phyloP scores from a whole-genome alignment of 1,140 invertebrate species.

The Ephestia elutella region DNA sequence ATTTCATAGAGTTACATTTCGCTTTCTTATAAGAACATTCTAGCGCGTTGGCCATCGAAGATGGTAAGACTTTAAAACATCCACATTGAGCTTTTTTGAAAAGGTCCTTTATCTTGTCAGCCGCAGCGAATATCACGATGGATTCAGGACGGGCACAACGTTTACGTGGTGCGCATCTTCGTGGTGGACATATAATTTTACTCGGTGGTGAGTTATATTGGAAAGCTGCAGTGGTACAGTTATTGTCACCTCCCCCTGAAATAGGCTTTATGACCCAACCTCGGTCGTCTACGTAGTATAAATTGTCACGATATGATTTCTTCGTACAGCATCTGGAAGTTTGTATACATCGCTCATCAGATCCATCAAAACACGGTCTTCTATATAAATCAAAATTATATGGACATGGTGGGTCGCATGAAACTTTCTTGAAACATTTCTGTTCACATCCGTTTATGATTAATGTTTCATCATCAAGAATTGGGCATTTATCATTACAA shows the following conservation, averaged over 20 bases:
- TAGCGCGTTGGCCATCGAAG: neutral
- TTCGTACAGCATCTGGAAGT: neutral
- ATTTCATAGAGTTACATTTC: neutral
- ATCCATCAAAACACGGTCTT: no score
- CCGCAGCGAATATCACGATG: neutral
- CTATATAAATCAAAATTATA: no score
- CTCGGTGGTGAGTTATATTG: neutral
- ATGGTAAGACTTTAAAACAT: neutral
- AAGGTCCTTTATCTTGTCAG: neutral
- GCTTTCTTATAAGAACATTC: neutral
- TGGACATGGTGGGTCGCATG: no score
- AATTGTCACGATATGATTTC: slow-evolving; percentile 16
- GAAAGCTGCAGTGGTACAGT: neutral
- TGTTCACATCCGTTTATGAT: no score
- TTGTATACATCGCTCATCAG: neutral
- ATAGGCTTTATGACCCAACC: slow-evolving; percentile 30
- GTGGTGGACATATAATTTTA: neutral
- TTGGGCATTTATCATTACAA: no score
- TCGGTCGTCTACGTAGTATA: slow-evolving; percentile 20
- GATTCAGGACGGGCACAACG: neutral
- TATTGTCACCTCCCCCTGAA: neutral
- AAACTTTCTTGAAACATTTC: no score
- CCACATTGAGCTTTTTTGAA: neutral
- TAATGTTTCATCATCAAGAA: no score
- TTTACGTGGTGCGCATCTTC: no score